A percentile compares a stretch with the other conserved stretches of the same genome.
Conservation (phyloP, 2,797 vertebrate genomes). For the Acanthornis magna region DNA sequence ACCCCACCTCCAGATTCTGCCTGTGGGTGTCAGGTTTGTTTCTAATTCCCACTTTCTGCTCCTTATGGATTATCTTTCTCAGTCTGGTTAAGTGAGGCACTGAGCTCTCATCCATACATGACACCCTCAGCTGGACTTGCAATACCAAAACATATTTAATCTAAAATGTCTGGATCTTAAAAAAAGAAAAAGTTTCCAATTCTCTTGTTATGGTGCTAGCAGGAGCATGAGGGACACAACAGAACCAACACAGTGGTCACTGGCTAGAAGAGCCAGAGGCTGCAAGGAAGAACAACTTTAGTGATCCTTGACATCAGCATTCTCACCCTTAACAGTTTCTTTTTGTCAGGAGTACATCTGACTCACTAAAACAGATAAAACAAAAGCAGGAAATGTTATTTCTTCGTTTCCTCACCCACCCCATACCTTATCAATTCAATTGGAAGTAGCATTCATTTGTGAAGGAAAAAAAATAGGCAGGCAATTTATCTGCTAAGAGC, state of each 20-base stretch:
- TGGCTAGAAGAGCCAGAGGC: neutral
- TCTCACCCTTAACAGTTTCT: neutral
- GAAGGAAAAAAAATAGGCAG: neutral
- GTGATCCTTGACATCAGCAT: neutral
- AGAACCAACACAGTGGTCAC: neutral
- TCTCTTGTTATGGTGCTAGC: neutral
- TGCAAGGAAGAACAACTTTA: neutral
- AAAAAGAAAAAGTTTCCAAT: neutral
- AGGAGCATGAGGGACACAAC: neutral
- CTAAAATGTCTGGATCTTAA: neutral
- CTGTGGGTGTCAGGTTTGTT: neutral
- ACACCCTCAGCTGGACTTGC: neutral
- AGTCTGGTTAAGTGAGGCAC: neutral
- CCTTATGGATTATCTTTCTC: neutral
- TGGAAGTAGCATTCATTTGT: neutral
- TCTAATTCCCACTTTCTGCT: neutral
- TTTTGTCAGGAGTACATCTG: neutral
- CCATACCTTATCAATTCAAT: neutral
- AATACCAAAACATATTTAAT: neutral
- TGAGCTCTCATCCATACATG: neutral
- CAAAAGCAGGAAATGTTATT: neutral
- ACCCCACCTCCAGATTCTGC: neutral
- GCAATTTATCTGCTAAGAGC: neutral
- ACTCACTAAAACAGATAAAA: neutral
- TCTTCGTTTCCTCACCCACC: neutral